These are phyloP conservation scores for Pseudeuparius sepicola DNA, from an alignment of 2,888 invertebrate species.

Conservation along the genomic window DNA sequence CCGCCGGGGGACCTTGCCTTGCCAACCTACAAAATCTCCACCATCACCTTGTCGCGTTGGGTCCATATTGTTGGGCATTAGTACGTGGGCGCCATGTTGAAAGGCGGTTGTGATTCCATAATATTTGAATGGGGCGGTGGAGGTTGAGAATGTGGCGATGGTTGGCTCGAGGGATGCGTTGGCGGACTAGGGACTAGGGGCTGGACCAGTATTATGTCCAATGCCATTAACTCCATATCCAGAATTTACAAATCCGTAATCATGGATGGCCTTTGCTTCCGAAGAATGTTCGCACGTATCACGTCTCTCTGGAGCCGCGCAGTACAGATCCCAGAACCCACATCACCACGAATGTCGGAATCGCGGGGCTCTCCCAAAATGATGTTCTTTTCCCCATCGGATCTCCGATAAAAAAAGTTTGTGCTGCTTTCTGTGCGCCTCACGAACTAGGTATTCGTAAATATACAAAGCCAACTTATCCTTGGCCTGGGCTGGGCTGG, in stretches of 20 bases:
- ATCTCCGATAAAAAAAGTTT: too few species aligned
- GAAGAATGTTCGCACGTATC: too few species aligned
- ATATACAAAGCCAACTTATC: too few species aligned
- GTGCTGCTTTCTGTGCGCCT: too few species aligned
- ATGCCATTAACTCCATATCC: constrained; percentile 96
- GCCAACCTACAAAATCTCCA: constrained; percentile 67
- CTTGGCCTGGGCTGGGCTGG: too few species aligned
- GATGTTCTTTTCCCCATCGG: too few species aligned
- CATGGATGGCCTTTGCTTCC: too few species aligned
- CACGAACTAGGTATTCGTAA: too few species aligned
- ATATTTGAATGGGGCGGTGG: constrained; percentile 72
- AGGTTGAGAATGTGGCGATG: constrained; percentile 74
- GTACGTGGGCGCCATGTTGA: constrained; percentile 90
- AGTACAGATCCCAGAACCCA: too few species aligned
- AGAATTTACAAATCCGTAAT: constrained; percentile 92
- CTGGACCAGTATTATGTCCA: constrained; percentile 79
- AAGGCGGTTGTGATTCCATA: constrained; percentile 80
- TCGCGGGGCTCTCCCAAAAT: too few species aligned
- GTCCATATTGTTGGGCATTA: constrained; percentile 97
- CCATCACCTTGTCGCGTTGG: constrained; percentile 75
- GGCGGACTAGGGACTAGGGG: constrained; percentile 75
- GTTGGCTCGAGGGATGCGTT: constrained; percentile 82
- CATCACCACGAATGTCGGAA: too few species aligned
- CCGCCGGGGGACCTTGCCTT: constrained; percentile 73
- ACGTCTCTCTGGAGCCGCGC: too few species aligned